Evolutionary conservation across 2,888 invertebrate genomes (phyloP), one percentile per base, ranked within the genome.

Genomic region (Hypomecis atomaria): DNA sequence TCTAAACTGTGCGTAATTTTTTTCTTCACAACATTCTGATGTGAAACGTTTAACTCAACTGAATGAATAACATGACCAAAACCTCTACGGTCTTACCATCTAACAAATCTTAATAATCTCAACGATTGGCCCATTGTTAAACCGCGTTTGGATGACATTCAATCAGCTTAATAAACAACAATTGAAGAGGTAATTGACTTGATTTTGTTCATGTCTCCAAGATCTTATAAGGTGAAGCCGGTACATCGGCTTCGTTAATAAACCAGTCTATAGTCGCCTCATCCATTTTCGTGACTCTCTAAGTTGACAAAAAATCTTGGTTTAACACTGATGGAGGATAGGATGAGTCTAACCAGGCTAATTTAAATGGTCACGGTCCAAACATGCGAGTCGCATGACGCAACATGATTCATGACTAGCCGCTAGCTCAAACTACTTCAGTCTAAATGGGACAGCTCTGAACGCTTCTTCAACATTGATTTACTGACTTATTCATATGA

Each of bases 101-200:
- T 45, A 52, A 58, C 62, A 52, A 64, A 48, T 50, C 42, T 58
- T 48, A 50, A 56, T 63, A 65, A 73, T 72, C 69, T 77, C 37
- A 61, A 63, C 57, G 62, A 67, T 66, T 58, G 57, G 45, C 73
- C 81, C 78, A 72, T 75, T 68, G 67, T 67, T 56, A 44, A 66
- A 63, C 70, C 77, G 68, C 67, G 72, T 81, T 78, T 75, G 77
- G 77, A 72, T 60, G 67, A 75, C 71, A 73, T 82, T 78, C 79
- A 82, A 84, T 82, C 75, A 75, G 79, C 79, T 83, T 83, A 82
- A 81, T 84, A 80, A 77, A 77, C 70, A 73, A 82, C 80, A 83
- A 83, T 83, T 77, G 82, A 65, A 69, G 73, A 62, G 72, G 69
- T 83, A 79, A 84, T 84, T 78, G 77, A 71, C 78, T 83, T 81